phyloP scores from a whole-genome alignment of 2,888 invertebrate genomes.

The Diarsia brunnea region DNA sequence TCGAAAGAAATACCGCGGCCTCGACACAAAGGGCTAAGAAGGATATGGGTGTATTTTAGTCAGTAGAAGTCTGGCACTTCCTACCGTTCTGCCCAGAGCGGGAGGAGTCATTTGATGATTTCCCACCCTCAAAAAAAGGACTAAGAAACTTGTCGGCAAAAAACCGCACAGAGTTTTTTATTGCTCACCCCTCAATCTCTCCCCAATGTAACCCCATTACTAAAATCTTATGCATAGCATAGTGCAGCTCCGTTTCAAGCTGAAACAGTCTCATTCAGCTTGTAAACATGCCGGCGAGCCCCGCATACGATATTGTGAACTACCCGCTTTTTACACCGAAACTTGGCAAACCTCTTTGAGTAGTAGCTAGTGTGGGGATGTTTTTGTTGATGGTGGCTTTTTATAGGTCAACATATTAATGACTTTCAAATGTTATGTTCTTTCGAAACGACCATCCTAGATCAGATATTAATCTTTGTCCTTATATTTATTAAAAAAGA shows the following conservation, averaged over 20 bases:
- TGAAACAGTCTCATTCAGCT: constrained; percentile 75
- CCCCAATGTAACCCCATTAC: constrained; percentile 27
- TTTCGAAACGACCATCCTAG: too few species aligned
- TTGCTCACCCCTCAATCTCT: constrained; percentile 27
- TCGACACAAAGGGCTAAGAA: too few species aligned
- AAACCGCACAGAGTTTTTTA: too few species aligned
- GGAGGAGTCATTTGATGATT: too few species aligned
- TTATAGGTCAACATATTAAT: neutral
- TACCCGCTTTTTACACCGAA: constrained; percentile 53
- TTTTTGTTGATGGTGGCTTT: constrained; percentile 28
- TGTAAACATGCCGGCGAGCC: constrained; percentile 69
- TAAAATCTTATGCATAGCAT: constrained; percentile 76
- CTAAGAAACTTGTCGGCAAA: too few species aligned
- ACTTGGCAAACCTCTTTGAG: constrained; percentile 37
- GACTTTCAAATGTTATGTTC: neutral
- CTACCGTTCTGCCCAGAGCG: too few species aligned
- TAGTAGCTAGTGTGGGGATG: constrained; percentile 13
- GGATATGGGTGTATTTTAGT: too few species aligned
- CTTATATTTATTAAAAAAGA: too few species aligned
- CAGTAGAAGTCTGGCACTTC: too few species aligned
- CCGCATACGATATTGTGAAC: constrained; percentile 65
- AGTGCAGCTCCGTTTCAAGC: constrained; percentile 73
- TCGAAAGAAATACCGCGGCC: too few species aligned
- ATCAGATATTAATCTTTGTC: too few species aligned
- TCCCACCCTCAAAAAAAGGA: too few species aligned